A percentile compares a stretch with the other conserved stretches of the same genome.
Conservation (phyloP, 23 tunicate genomes). For the Ascidia mentula region DNA sequence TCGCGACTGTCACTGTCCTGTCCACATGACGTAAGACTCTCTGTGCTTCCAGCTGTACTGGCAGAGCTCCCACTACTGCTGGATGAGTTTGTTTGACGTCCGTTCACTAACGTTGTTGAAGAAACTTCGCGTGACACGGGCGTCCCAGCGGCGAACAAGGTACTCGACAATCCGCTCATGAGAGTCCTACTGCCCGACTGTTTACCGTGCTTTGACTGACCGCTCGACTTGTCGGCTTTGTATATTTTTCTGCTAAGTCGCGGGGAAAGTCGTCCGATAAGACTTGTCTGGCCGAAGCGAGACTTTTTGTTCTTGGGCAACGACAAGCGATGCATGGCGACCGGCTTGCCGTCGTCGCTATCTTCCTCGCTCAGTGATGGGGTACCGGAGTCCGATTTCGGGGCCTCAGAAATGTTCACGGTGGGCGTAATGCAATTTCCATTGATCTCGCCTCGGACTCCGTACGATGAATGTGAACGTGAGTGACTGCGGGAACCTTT, state of each 20-base stretch:
- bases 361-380: slow-evolving; percentile 70
- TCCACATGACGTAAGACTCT: slow-evolving; percentile 25
- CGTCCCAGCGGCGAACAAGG: background rate
- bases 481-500: background rate
- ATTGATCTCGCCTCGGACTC: slow-evolving; percentile 20
- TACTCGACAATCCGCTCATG: slow-evolving; percentile 20
- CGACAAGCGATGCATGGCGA: background rate
- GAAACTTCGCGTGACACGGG: background rate
- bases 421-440: slow-evolving; percentile 16
- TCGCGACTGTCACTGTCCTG: slow-evolving; percentile 14
- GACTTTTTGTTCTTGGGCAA: background rate
- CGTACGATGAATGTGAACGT: slow-evolving; percentile 13
- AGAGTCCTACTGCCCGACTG: background rate
- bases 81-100: slow-evolving; percentile 5
- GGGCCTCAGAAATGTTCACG: background rate
- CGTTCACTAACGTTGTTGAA: background rate
- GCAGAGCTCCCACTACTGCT: slow-evolving; percentile 31
- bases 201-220: background rate
- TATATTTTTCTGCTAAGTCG: slow-evolving; percentile 30
- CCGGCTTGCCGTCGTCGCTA: slow-evolving; percentile 24
- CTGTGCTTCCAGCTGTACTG: slow-evolving; percentile 35
- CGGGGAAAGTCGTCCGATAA: slow-evolving; percentile 38
- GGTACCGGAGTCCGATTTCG: slow-evolving; percentile 29
- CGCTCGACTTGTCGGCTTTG: background rate
- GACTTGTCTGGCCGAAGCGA: background rate